A percentile compares a stretch with the other conserved stretches of the same genome.
Conservation (phyloP, 2,888 invertebrate species). For the Pandemis cinnamomeana region DNA sequence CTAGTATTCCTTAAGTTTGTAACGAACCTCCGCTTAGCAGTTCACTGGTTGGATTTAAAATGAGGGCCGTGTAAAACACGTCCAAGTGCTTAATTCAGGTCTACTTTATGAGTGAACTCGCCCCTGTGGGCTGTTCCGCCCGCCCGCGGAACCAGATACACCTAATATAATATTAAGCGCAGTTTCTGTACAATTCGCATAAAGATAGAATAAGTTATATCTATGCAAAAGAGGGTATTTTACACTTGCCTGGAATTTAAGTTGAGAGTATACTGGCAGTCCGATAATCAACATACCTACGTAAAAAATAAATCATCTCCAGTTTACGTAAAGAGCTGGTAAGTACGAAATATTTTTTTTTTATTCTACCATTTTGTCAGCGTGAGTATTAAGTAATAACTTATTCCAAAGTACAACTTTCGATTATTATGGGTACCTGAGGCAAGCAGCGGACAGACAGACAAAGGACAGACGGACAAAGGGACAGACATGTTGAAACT, state of each 20-base stretch:
- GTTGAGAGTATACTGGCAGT: background rate
- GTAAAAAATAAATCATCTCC: no score
- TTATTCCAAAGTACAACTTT: no score
- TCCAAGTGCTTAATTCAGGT: slow-evolving; percentile 55
- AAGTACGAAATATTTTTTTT: no score
- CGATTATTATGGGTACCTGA: no score
- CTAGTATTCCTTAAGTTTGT: background rate
- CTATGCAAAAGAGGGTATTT: background rate
- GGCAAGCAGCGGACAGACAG: no score
- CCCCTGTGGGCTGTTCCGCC: slow-evolving; percentile 46
- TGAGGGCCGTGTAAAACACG: slow-evolving; percentile 51
- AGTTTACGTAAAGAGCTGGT: no score
- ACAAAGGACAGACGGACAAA: no score
- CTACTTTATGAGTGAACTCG: slow-evolving; percentile 48
- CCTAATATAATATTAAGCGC: slow-evolving; percentile 54
- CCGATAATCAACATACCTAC: background rate
- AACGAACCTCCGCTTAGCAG: slow-evolving; percentile 11
- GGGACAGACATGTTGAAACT: no score
- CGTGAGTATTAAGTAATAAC: no score
- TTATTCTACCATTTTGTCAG: no score
- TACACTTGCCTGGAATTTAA: background rate
- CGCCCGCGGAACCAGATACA: slow-evolving; percentile 48
- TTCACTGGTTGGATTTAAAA: slow-evolving; percentile 48
- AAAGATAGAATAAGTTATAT: slow-evolving; percentile 12
- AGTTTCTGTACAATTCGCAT: slow-evolving; percentile 34